Percentiles rank a stretch among this genome's conserved stretches.
phyloP scores from a whole-genome alignment of 1,140 invertebrate genomes.

The Papilio helenus region DNA sequence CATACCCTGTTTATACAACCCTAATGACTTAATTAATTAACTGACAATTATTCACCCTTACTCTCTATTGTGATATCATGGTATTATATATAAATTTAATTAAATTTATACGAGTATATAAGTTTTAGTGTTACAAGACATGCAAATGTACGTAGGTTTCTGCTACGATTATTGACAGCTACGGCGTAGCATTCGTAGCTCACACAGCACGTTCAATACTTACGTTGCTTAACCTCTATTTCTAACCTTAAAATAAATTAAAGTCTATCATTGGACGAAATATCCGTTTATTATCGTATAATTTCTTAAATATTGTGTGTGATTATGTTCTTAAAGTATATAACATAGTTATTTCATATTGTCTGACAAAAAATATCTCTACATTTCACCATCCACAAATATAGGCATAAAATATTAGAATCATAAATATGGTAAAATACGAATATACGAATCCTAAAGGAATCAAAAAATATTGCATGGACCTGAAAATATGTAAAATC shows the following conservation, averaged over 20 bases:
- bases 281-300: too few relatives aligned
- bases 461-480: background rate
- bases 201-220: background rate
- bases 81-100: background rate
- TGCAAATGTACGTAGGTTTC: background rate
- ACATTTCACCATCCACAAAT: background rate
- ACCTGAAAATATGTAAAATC: conserved; percentile 26
- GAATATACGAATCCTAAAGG: background rate
- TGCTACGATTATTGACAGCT: background rate
- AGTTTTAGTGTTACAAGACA: too few relatives aligned
- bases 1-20: conserved; percentile 5
- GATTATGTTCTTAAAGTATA: too few relatives aligned
- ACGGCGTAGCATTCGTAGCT: conserved; percentile 4
- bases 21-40: conserved; percentile 24
- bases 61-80: background rate
- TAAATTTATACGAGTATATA: too few relatives aligned
- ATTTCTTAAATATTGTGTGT: too few relatives aligned
- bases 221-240: background rate
- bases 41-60: conserved; percentile 8
- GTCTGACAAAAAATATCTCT: background rate
- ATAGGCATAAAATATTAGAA: background rate
- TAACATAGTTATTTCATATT: background rate
- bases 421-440: background rate
- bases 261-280: too few relatives aligned
- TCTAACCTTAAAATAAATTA: background rate